A percentile compares a stretch with the other conserved stretches of the same genome.
phyloP scores from a whole-genome alignment of 2,888 invertebrate species.

The Atherix ibis region DNA sequence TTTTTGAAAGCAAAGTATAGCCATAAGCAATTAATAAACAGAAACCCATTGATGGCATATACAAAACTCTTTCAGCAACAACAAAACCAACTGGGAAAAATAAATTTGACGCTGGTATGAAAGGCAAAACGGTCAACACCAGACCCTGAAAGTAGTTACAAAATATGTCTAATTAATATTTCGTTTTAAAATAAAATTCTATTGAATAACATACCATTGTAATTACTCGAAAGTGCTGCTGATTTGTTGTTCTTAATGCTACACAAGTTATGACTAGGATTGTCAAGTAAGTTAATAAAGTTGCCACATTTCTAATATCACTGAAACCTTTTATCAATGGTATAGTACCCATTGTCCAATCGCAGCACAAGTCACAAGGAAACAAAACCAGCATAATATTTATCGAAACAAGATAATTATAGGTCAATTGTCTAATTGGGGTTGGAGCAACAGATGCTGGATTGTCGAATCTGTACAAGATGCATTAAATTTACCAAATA shows the following conservation, averaged over 20 bases:
- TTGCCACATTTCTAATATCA: slow-evolving; percentile 70
- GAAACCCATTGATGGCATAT: slow-evolving; percentile 96
- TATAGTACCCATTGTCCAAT: slow-evolving; percentile 88
- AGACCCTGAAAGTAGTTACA: slow-evolving; percentile 48
- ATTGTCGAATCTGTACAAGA: slow-evolving; percentile 69
- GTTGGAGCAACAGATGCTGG: slow-evolving; percentile 80
- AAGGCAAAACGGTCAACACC: slow-evolving; percentile 76
- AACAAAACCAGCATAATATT: slow-evolving; percentile 82
- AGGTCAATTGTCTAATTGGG: slow-evolving; percentile 77
- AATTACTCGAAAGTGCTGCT: slow-evolving; percentile 46
- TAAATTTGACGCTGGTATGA: slow-evolving; percentile 89
- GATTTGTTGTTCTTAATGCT: slow-evolving; percentile 40
- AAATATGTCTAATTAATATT: not conserved
- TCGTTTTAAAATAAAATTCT: not conserved
- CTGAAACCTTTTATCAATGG: slow-evolving; percentile 63
- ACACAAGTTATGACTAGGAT: slow-evolving; percentile 39
- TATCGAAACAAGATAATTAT: slow-evolving; percentile 79
- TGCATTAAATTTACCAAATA: slow-evolving; percentile 6
- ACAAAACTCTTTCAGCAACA: slow-evolving; percentile 85
- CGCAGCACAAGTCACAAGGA: slow-evolving; percentile 85
- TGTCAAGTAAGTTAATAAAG: slow-evolving; percentile 50
- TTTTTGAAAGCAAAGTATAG: slow-evolving; percentile 52
- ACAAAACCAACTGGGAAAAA: slow-evolving; percentile 98
- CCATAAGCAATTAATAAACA: slow-evolving; percentile 84
- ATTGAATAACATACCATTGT: slow-evolving; percentile 42